phyloP scores from a whole-genome alignment of 2,888 invertebrate species.

The Rhyacophila evoluta region DNA sequence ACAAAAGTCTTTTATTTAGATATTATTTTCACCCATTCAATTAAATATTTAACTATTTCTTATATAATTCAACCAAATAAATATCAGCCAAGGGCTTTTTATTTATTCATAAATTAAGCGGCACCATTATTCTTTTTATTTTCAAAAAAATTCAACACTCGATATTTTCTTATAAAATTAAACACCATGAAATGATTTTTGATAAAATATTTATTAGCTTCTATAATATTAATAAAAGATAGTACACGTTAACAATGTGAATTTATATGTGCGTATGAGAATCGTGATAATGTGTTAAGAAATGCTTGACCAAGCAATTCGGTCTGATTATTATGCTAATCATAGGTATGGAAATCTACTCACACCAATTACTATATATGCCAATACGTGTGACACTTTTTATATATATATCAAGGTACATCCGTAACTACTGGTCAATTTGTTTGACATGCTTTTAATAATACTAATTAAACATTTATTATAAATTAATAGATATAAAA shows the following conservation, averaged over 20 bases:
- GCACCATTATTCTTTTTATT: too few species aligned
- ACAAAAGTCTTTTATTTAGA: too few species aligned
- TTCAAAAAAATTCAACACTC: too few species aligned
- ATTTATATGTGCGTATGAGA: not conserved
- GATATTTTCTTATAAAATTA: too few species aligned
- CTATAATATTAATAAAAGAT: not conserved
- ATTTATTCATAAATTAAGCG: too few species aligned
- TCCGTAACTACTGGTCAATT: constrained; percentile 34
- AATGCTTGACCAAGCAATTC: not conserved
- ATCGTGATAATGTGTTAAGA: not conserved
- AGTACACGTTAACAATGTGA: not conserved
- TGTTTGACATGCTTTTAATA: not conserved
- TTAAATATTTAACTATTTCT: too few species aligned
- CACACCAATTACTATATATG: constrained; percentile 41
- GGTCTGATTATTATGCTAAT: constrained; percentile 37
- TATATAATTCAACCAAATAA: too few species aligned
- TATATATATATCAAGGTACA: constrained; percentile 37
- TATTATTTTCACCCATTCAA: too few species aligned
- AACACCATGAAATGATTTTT: too few species aligned
- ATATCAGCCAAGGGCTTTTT: too few species aligned
- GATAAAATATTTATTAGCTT: constrained; percentile 1
- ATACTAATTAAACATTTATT: not conserved
- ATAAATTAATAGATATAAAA: not conserved
- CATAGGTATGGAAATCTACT: constrained; percentile 28
- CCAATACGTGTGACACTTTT: constrained; percentile 38